Evolutionary conservation across 2,888 invertebrate genomes (phyloP), one percentile per base, ranked within the genome.

Genomic region (Limnephilus auricula): DNA sequence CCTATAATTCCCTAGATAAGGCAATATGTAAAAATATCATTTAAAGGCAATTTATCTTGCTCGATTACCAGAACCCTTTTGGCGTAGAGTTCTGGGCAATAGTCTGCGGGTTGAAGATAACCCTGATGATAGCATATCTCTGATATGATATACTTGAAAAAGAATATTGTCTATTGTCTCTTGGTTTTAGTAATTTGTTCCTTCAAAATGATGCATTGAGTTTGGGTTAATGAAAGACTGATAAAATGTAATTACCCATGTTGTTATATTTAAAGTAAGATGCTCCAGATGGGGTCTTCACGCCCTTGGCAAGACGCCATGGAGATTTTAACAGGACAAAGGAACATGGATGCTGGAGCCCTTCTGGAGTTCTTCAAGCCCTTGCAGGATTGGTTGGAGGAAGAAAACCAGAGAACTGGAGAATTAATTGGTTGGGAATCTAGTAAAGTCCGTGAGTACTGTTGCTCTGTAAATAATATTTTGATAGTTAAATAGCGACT

Each of bases 261-360:
- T 50, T 18, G 15, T 25, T 6, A 9, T n/a, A 25, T n/a, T 90
- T 91, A 45, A 92, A 97, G 97, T n/a, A 95, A 96, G 94, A 97
- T 97, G 97, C 95, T 97, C 4, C 95, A 96, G 94, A 94, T 97
- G 94, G 97, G 97, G 13, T 96, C 96, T 0, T 97, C 97, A 0
- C 96, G 95, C 93, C 97, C 97, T 0, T 98, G 97, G 97, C 97
- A 96, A 30, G 97, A 98, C 90, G 98, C 97, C 2, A 97, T 98
- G 96, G 96, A 97, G 94, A 95, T 95, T 10, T 94, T 98, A 2
- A 98, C 98, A 0, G 98, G 97, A 0, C 96, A 96, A 92, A 94
- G 97, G 94, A 95, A 95, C 89, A 97, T 98, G 97, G 97, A 97
- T 93, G 97, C 97, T 18, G 95, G 96, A 83, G 97, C 97, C 0